Evolutionary conservation across 2,888 invertebrate species (phyloP).

Genomic region (Bruchidius siliquastri): DNA sequence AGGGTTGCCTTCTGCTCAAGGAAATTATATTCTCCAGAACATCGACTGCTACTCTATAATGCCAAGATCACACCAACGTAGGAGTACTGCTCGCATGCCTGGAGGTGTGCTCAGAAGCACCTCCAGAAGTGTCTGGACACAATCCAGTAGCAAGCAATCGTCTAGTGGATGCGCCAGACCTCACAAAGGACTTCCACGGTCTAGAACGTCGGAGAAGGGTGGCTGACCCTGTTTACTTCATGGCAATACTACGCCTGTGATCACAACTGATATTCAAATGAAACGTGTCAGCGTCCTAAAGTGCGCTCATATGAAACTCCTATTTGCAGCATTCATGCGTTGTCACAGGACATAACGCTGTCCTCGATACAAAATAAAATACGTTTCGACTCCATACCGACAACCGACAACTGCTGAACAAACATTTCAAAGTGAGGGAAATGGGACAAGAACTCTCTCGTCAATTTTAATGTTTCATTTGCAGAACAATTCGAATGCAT

Average conservation of each 20-base stretch:
- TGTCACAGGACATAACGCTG: background rate
- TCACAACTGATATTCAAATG: background rate
- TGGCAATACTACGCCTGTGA: background rate
- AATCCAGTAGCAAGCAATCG: too few relatives aligned
- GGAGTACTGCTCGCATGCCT: too few relatives aligned
- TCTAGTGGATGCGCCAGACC: too few relatives aligned
- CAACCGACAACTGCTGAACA: background rate
- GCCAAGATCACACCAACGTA: too few relatives aligned
- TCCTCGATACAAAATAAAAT: background rate
- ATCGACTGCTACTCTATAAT: too few relatives aligned
- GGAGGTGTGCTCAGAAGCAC: too few relatives aligned
- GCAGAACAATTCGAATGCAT: background rate
- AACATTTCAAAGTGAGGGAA: background rate
- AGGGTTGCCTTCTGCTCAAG: too few relatives aligned
- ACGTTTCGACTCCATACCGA: background rate
- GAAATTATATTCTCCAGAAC: too few relatives aligned
- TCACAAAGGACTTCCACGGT: too few relatives aligned
- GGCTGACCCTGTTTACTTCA: too few relatives aligned
- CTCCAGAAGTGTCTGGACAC: too few relatives aligned
- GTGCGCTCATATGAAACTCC: background rate
- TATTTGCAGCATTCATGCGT: background rate
- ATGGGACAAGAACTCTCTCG: background rate
- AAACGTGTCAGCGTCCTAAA: background rate
- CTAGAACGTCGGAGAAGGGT: too few relatives aligned
- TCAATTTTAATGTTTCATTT: background rate